A percentile compares a stretch with the other conserved stretches of the same genome.
phyloP scores from a whole-genome alignment of 2,888 invertebrate genomes.

The Zele albiditarsus region DNA sequence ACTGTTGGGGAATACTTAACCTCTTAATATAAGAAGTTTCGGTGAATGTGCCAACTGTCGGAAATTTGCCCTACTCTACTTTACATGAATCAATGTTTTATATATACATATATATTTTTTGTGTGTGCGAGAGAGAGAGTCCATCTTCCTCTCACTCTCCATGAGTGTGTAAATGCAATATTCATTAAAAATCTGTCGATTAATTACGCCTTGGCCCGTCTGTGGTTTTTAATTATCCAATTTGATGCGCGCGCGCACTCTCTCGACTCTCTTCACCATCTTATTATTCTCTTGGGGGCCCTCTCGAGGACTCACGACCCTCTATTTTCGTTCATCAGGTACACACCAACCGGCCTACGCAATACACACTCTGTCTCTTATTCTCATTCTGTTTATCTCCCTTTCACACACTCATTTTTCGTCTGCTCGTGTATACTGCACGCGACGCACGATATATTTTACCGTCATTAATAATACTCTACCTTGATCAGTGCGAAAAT shows the following conservation, averaged over 20 bases:
- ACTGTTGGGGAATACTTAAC: too few species aligned
- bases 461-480: slow-evolving; percentile 40
- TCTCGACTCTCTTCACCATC: slow-evolving; percentile 11
- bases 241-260: slow-evolving; percentile 33
- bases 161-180: slow-evolving; percentile 33
- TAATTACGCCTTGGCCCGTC: slow-evolving; percentile 37
- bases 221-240: slow-evolving; percentile 45
- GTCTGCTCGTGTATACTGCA: slow-evolving; percentile 15
- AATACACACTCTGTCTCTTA: not conserved
- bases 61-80: too few species aligned
- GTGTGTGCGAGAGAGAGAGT: slow-evolving; percentile 21
- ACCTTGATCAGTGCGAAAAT: slow-evolving; percentile 41
- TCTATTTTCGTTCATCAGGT: slow-evolving; percentile 12
- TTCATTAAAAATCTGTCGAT: slow-evolving; percentile 39
- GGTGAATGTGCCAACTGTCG: too few species aligned
- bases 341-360: slow-evolving; percentile 29
- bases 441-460: slow-evolving; percentile 28
- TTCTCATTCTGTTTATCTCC: slow-evolving; percentile 10
- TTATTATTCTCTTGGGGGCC: slow-evolving; percentile 17
- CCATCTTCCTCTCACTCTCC: not conserved
- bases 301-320: slow-evolving; percentile 14
- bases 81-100: too few species aligned
- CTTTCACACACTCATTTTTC: slow-evolving; percentile 25
- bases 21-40: too few species aligned
- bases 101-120: not conserved